Conservation (phyloP, 2,113 vertebrate species). For the Tringa solitaria region DNA sequence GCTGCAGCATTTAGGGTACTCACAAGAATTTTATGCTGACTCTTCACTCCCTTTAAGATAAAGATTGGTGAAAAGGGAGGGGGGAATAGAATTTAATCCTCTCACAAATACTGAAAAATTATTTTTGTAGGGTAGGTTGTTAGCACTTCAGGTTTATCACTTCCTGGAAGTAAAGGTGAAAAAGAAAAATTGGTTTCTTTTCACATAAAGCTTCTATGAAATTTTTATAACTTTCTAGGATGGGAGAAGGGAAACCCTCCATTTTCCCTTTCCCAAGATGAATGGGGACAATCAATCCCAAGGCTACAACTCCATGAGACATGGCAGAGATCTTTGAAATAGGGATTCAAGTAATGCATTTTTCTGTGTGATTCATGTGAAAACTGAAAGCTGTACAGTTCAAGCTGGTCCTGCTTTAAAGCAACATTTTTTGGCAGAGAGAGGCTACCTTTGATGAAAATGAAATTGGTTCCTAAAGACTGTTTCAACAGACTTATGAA, state of each 20-base stretch:
- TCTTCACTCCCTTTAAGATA: not conserved
- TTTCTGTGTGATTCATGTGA: not conserved
- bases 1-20: not conserved
- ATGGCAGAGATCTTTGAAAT: not conserved
- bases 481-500: not conserved
- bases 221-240: not conserved
- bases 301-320: not conserved
- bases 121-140: not conserved
- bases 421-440: not conserved
- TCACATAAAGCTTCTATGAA: not conserved
- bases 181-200: not conserved
- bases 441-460: not conserved
- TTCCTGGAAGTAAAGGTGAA: not conserved
- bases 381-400: not conserved
- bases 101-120: not conserved
- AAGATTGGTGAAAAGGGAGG: not conserved
- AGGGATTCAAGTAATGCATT: not conserved
- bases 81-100: not conserved
- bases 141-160: not conserved
- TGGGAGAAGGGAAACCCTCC: not conserved
- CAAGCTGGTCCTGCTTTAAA: conserved; percentile 3
- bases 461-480: not conserved
- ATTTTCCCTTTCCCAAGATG: not conserved
- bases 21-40: not conserved
- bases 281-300: not conserved